Percentiles rank a stretch among this genome's conserved stretches.
Conservation (phyloP, 2,113 vertebrate species). For the Ahaetulla prasina region DNA sequence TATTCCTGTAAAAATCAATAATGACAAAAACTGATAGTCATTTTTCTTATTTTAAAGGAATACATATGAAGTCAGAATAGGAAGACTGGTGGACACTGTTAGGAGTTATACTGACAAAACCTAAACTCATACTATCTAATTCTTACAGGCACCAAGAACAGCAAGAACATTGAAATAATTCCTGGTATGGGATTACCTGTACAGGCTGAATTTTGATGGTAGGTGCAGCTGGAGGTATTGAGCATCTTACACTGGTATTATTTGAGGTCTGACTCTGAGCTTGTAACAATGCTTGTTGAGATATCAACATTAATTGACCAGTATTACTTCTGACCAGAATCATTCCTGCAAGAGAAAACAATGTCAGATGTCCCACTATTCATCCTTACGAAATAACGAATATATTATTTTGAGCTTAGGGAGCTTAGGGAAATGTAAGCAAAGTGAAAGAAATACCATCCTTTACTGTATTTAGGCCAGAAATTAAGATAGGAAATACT, state of each 20-base stretch:
- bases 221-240: slow-evolving; percentile 48
- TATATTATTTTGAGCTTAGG: neutral
- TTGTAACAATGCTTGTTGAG: slow-evolving; percentile 84
- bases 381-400: neutral
- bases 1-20: neutral
- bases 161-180: neutral
- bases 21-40: neutral
- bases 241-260: slow-evolving; percentile 56
- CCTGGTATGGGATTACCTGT: slow-evolving; percentile 64
- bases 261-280: slow-evolving; percentile 67
- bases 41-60: neutral
- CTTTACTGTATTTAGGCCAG: neutral
- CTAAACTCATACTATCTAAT: neutral
- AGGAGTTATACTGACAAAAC: neutral
- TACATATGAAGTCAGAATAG: neutral
- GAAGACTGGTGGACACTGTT: neutral
- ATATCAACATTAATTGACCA: slow-evolving; percentile 92
- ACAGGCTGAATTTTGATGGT: slow-evolving; percentile 66
- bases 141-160: neutral
- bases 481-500: neutral
- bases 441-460: neutral
- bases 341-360: slow-evolving; percentile 73
- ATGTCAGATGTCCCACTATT: neutral
- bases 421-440: neutral
- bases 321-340: slow-evolving; percentile 89